These are phyloP conservation scores for Scopus umbretta DNA, from an alignment of 2,113 vertebrate species.

Conservation along the genomic window DNA sequence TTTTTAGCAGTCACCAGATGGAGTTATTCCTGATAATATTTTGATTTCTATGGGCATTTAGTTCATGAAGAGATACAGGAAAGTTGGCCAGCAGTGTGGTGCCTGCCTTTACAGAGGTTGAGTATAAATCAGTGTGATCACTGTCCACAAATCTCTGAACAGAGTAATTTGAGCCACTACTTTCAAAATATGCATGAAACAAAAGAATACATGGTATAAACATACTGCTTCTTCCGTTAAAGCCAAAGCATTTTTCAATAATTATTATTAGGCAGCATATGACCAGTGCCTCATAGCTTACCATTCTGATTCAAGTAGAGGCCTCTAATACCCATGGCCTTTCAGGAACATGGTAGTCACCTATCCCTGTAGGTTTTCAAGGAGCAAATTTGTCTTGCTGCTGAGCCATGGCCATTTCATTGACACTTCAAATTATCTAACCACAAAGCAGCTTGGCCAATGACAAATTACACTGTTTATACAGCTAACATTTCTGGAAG, in stretches of 20 bases:
- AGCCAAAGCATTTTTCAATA: background rate
- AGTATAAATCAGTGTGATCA: background rate
- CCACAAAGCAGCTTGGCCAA: background rate
- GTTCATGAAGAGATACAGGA: background rate
- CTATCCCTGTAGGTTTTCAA: background rate
- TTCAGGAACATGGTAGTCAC: background rate
- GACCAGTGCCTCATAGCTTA: background rate
- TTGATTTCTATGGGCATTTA: background rate
- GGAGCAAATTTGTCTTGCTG: background rate
- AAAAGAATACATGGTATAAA: background rate
- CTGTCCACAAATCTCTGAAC: background rate
- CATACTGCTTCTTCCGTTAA: background rate
- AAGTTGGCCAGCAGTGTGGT: background rate
- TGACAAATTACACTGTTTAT: background rate
- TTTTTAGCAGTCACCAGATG: background rate
- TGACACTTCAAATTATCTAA: background rate
- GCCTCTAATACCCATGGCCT: background rate
- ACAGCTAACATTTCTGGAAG: background rate
- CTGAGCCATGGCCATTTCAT: background rate
- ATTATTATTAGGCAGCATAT: background rate
- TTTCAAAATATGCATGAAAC: background rate
- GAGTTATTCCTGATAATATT: background rate
- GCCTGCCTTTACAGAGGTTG: background rate
- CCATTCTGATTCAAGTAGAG: background rate
- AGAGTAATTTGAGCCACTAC: background rate